A percentile compares a stretch with the other conserved stretches of the same genome.
Conservation (phyloP, 2,113 vertebrate species). For the Herpetotheres cachinnans region DNA sequence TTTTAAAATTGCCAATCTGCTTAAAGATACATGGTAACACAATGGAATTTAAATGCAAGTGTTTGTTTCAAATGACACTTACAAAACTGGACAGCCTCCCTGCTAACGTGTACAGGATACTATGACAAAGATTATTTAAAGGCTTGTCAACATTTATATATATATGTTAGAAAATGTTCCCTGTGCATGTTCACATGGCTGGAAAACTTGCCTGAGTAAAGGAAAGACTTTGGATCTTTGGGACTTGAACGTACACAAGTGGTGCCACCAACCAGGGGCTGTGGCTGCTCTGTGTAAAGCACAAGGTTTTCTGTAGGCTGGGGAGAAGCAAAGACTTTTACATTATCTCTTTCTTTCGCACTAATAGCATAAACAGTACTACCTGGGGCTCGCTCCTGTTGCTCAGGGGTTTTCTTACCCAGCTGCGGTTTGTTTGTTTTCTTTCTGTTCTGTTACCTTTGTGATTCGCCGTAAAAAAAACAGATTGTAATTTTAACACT, state of each 20-base stretch:
- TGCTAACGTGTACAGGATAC: not conserved
- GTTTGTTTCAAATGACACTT: not conserved
- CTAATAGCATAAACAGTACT: not conserved
- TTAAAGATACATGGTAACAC: not conserved
- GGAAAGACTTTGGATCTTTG: not conserved
- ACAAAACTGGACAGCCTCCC: not conserved
- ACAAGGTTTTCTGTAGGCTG: not conserved
- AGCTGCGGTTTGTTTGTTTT: not conserved
- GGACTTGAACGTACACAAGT: rapidly evolving
- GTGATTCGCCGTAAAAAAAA: not conserved
- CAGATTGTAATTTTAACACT: not conserved
- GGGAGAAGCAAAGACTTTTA: not conserved
- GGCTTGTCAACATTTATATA: not conserved
- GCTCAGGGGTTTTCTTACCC: not conserved
- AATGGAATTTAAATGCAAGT: not conserved
- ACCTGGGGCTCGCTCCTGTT: not conserved
- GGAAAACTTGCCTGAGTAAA: not conserved
- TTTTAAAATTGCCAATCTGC: not conserved
- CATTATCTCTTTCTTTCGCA: not conserved
- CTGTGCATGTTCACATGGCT: not conserved
- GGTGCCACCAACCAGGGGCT: rapidly evolving
- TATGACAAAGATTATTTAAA: not conserved
- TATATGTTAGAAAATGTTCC: not conserved
- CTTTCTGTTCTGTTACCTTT: not conserved
- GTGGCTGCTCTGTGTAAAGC: not conserved